Conservation (phyloP, 1,140 invertebrate species). For the Heliconius himera region DNA sequence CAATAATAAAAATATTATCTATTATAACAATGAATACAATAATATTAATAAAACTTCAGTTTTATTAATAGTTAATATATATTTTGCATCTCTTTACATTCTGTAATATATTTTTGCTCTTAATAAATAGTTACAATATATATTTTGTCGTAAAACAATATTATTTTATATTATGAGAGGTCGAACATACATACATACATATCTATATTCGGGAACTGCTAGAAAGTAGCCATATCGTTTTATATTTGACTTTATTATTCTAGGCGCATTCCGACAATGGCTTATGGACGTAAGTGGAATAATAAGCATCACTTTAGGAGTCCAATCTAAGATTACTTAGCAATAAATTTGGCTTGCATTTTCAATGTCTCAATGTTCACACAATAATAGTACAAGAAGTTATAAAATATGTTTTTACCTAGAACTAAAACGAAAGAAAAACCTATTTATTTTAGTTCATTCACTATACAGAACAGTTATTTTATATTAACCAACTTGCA, state of each 20-base stretch:
- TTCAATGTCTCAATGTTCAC: not conserved
- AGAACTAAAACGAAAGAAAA: not conserved
- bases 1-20: too few species aligned
- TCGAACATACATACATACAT: not conserved
- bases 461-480: too few species aligned
- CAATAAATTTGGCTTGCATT: constrained; percentile 8
- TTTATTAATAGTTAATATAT: too few species aligned
- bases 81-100: too few species aligned
- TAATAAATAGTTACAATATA: not conserved
- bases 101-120: too few species aligned
- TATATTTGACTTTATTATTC: constrained; percentile 77
- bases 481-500: too few species aligned
- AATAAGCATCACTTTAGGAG: constrained; percentile 58
- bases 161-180: not conserved
- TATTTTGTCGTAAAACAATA: not conserved
- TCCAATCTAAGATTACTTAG: constrained; percentile 13
- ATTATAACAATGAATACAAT: too few species aligned
- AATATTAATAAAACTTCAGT: too few species aligned
- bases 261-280: constrained; percentile 49
- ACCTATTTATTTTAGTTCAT: too few species aligned
- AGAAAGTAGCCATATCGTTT: constrained; percentile 63
- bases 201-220: constrained; percentile 38
- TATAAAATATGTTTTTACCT: not conserved
- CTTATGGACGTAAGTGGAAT: constrained; percentile 59
- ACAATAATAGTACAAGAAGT: not conserved